A percentile compares a stretch with the other conserved stretches of the same genome.
These are phyloP conservation scores for Antitype chi DNA, from an alignment of 2,888 invertebrate genomes.

Conservation along the genomic window DNA sequence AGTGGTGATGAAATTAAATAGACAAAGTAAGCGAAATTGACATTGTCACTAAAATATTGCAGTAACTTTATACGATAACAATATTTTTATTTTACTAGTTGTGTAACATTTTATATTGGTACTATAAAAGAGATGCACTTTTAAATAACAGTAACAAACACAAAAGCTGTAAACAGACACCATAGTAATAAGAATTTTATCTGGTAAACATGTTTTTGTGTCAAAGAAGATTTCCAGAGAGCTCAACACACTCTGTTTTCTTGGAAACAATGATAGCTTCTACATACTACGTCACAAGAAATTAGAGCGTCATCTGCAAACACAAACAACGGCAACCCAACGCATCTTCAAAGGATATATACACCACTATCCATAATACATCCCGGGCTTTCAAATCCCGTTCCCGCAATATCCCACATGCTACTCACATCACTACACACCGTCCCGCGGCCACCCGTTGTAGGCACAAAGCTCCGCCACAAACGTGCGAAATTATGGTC, in stretches of 20 bases:
- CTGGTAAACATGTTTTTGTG: background rate
- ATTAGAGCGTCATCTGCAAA: slow-evolving; percentile 22
- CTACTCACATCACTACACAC: slow-evolving; percentile 44
- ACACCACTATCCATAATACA: slow-evolving; percentile 15
- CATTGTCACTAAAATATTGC: background rate
- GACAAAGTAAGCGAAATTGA: background rate
- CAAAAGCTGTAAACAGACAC: background rate
- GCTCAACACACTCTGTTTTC: background rate
- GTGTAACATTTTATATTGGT: slow-evolving; percentile 9
- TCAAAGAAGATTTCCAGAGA: background rate
- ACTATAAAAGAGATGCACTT: slow-evolving; percentile 21
- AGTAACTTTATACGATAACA: slow-evolving; percentile 5
- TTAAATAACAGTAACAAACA: background rate
- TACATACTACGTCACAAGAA: slow-evolving; percentile 2
- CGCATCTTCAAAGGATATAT: slow-evolving; percentile 42
- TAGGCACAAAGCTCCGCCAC: slow-evolving; percentile 57
- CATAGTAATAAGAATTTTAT: background rate
- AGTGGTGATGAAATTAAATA: too few species aligned
- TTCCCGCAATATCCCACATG: slow-evolving; percentile 32
- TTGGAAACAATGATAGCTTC: background rate
- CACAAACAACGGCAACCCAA: slow-evolving; percentile 28
- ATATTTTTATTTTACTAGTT: slow-evolving; percentile 27
- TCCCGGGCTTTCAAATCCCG: slow-evolving; percentile 42
- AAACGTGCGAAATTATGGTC: slow-evolving; percentile 63
- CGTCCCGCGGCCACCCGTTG: slow-evolving; percentile 35